Evolutionary conservation across 2,888 invertebrate species (phyloP), one percentile per base, ranked within the genome.

Genomic region (Nomada hirtipes): DNA sequence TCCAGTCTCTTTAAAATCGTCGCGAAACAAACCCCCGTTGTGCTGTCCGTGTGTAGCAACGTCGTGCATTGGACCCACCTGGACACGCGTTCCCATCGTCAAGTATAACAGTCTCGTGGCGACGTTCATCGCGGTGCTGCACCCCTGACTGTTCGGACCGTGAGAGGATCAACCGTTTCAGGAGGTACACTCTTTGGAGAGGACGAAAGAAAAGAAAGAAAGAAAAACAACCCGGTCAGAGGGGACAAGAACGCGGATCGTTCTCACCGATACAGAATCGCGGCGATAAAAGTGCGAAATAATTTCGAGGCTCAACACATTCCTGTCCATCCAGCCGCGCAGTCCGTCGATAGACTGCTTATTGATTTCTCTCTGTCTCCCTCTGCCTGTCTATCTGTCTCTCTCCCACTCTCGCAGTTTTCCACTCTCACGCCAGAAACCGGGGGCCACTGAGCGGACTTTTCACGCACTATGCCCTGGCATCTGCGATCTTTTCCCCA

Each of bases 1-100:
- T 74, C 84, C 85, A 88, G 86, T 88, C 81, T 81, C 79, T 81
- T 84, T 86, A 80, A 85, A 84, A 83, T 85, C 83, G 83, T 78
- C 83, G 84, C 75, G 86, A 82, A 84, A 79, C 80, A 86, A 85
- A 76, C 84, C 76, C 76, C 78, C 59, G 26, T 60, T 61, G 74
- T 70, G 73, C 63, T 72, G 72, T 36, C 79, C 53, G 75, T 76
- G 84, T 26, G 60, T 75, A 13, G 10, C 64, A 36, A 60, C 72
- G 59, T 71, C 71, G 76, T 63, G 78, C 68, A 74, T 67, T 80
- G 81, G 67, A 52, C n/a, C 20, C 18, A 29, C 55, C 65, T 23
- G 55, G 55, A 50, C 69, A 64, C 65, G 60, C 70, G 9, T 55
- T 20, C 42, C 52, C 42, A 26, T 55, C 47, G 42, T 52, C 61